These are phyloP conservation scores for Rhinolophus sinicus DNA, from an alignment of 2,113 vertebrate species.

Conservation along the genomic window DNA sequence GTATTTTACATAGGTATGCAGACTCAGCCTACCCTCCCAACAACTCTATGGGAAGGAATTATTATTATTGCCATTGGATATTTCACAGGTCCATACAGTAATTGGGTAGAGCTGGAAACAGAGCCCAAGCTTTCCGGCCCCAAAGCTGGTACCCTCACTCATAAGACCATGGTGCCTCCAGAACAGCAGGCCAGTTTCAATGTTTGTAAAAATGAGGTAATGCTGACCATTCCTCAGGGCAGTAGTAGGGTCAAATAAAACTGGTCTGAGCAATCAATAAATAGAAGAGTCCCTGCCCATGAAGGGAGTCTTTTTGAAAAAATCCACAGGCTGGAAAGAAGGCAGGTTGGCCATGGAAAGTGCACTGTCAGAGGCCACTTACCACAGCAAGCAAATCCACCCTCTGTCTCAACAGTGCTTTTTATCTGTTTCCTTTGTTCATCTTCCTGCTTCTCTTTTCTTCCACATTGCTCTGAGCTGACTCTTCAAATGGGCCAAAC, in stretches of 20 bases:
- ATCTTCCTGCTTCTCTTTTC: neutral
- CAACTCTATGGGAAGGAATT: neutral
- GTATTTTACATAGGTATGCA: neutral
- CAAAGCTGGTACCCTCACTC: neutral
- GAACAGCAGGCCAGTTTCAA: neutral
- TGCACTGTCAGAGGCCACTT: neutral
- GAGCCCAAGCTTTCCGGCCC: neutral
- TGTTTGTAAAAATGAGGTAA: neutral
- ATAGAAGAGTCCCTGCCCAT: neutral
- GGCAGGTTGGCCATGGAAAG: neutral
- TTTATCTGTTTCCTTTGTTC: neutral
- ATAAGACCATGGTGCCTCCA: neutral
- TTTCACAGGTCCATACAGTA: neutral
- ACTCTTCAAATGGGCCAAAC: neutral
- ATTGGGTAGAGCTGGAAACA: neutral
- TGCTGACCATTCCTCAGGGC: neutral
- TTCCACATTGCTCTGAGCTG: neutral
- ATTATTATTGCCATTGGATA: neutral
- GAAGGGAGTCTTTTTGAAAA: neutral
- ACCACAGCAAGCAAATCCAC: neutral
- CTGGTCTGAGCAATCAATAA: neutral
- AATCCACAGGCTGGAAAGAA: neutral
- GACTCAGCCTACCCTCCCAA: neutral
- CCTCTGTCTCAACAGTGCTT: neutral
- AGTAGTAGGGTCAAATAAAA: neutral